Base-by-base conservation (phyloP, 2,888 invertebrate genomes). In the Conchocele bisecta region DNA sequence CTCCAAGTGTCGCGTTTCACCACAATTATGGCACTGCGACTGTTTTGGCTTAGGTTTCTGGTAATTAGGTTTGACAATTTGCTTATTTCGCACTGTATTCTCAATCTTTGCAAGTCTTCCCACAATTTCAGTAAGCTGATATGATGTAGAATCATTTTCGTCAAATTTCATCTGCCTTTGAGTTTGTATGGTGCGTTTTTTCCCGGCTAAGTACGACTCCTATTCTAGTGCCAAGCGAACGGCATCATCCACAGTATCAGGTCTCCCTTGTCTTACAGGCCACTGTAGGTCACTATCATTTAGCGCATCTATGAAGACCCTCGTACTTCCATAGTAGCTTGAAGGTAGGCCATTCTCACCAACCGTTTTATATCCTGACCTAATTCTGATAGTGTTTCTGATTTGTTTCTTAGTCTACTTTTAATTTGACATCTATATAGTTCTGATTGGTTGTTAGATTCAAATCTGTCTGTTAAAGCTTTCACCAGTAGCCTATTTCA, bases 351-450 rank as follows among this genome's bases (percentile, higher is more conserved):
- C 13, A 42, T 22, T 4, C 48, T 20, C 11, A 46, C 46, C 15
- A 59, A 29, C n/a, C 59, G 24, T 22, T 46, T 46, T 3, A 61
- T 41, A 9, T 51, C 61, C 20, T 61, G 61, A 5, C 53, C 51
- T 28, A 61, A 24, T 28, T 61, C 61, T 2, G 48, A 53, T n/a
- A 61, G 31, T 20, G 53, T 29, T 28, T 61, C 51, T 3, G 15
- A 11, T 17, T 35, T 35, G 28, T 53, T 53, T 53, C 61, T 51
- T 2, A 37, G 24, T 5, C 35, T 15, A 17, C 31, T 24, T 9
- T 59, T 46, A 7, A 59, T 46, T 33, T 48, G 51, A 31, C 41
- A 41, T 61, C 46, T 51, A 37, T 61, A 61, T 24, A 53, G 24
- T 13, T 61, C 39, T 26, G 37, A 31, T 24, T 53, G 61, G 37